Evolutionary conservation across 2,113 vertebrate genomes (phyloP), one percentile per base, ranked within the genome.

Genomic region (Syngnathus floridae): DNA sequence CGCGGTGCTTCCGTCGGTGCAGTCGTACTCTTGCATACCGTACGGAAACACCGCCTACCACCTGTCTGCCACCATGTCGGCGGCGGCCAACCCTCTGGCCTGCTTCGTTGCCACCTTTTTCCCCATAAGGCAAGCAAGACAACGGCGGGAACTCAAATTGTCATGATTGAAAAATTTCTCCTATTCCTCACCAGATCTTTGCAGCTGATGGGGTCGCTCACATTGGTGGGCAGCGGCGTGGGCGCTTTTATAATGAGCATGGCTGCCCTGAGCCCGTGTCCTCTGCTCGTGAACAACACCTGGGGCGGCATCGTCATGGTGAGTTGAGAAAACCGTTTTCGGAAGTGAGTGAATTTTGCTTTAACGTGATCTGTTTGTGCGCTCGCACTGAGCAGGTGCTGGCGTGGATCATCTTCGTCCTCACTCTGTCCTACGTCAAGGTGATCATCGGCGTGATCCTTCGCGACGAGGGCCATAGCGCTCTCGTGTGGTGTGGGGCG

Each of bases 21-120:
- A 94, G 86, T 91, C 93, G 17, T 94, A 93, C 81, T 91, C 93
- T 0, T 93, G 92, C 66, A 65, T 93, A 71, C 93, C 93, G 0
- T 93, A 94, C 19, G 93, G 92, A 9, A 88, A 86, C 76, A 73
- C 68, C 0, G 75, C 82, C 62, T 94, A 92, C 54, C 93, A 94
- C 75, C 58, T 92, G 21, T 86, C 91, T 0, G 91, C 91, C 35
- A 82, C 85, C 3, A 76, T 93, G 81, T 90, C 90, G 0, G 88
- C 90, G 0, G 64, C 93, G 70, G 88, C 92, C 58, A 94, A 94
- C 79, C 93, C 92, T 4, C 43, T 93, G 14, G 91, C 92, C 52
- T 93, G 93, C 78, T 90, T 92, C 74, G 76, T 93, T 10, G 88
- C 90, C 54, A 82, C 92, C 85, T 89, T 90, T 76, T 71, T 90